Base-by-base conservation (phyloP, 2,888 invertebrate genomes). In the Ashinkailepas kermadecensis region DNA sequence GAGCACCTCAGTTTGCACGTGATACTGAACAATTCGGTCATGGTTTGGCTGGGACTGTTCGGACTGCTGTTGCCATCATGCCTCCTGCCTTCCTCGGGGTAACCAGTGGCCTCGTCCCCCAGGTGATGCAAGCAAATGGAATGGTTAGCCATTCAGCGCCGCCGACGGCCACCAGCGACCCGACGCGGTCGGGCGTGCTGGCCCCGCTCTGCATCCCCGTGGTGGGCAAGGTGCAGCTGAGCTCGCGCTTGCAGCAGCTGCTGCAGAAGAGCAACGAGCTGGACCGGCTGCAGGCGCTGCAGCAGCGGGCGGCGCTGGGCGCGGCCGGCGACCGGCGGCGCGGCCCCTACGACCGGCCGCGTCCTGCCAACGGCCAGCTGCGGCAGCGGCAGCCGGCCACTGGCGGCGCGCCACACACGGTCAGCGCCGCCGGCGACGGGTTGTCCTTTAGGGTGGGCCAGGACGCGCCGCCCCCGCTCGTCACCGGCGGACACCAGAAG, bases 101-200 rank as follows among this genome's bases (percentile, higher is more conserved):
- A 39, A 39, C 39, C 4, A 4, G 39, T 39, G 39, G 39, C 39
- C 10, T 12, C 7, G 7, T 3, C 7, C 15, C 3, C 7, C 70
- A 74, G 74, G 74, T 74, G 54, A 74, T 74, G 74, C 74, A 74
- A 54, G 74, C 74, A 74, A 74, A 74, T 74, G 74, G 74, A 13
- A 74, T 74, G 74, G 74, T 74, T 18, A 74, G 74, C 74, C 74
- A 74, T 54, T 74, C 74, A 74, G 18, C 74, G 23, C 54, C 74
- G 23, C 54, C 59, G 59, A 7, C 74, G 8, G 54, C 23, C 54
- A 39, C 18, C 18, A 12, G 21, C 1, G 74, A 74, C 15, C 74
- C 39, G 54, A 54, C 23, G 54, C n/a, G 74, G 74, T 10, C 74
- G 4, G 74, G 39, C 25, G 18, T 54, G 13, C 54, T 23, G 54